Base-by-base conservation (phyloP, 2,888 invertebrate genomes). In the Latrodectus hesperus region DNA sequence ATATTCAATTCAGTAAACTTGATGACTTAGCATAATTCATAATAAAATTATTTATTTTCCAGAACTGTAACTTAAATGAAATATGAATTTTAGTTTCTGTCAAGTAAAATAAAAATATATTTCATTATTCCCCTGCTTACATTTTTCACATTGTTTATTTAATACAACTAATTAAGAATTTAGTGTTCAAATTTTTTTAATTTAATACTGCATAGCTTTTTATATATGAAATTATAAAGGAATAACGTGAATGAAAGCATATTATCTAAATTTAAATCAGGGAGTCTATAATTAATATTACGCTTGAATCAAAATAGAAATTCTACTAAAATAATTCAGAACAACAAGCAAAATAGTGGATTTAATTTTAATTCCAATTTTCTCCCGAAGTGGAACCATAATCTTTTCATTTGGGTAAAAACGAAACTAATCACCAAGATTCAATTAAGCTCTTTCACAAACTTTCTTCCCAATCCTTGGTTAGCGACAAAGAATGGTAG, bases 361-460 rank as follows among this genome's bases (percentile, higher is more conserved):
- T 38, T 38, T 38, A 38, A 38, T 38, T 38, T 38, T 6, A 38
- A 38, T 38, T 38, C 1, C 38, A 4, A 4, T 38, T 1, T 22
- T 67, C n/a, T n/a, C 67, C 22, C 67, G 22, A 67, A n/a, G n/a
- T 16, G 9, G 9, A 22, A 67, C 9, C n/a, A 11, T n/a, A 67
- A 64, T 64, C 64, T n/a, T 16, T 16, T 16, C n/a, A 22, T n/a
- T 67, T 12, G 5, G 14, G 3, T 67, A 64, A 76, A 52, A 70
- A 70, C 22, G 55, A 67, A 77, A n/a, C 67, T 17, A 26, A 38
- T n/a, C 22, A 51, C 52, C 11, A 70, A 70, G 73, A 53, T 78
- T 70, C 78, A 78, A 78, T 78, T 78, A 70, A 38, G 53, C n/a
- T 55, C 26, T 14, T 55, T 16, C 53, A 53, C 70, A 52, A 53